Percentiles rank a stretch among this genome's conserved stretches.
phyloP scores from a whole-genome alignment of 2,888 invertebrate genomes.

The Lasioglossum lativentre region DNA sequence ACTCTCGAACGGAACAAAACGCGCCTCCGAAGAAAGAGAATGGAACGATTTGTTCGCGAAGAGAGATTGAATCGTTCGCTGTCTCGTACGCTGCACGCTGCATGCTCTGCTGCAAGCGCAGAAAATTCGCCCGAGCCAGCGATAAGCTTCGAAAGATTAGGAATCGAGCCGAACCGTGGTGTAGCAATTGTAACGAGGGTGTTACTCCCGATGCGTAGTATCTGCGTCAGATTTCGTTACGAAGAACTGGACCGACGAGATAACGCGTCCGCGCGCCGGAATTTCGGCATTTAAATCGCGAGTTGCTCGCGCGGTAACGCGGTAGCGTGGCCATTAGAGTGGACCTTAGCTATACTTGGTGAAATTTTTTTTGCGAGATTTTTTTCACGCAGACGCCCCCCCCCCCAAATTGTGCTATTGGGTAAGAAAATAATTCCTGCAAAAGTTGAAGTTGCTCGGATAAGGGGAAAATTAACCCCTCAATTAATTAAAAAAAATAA shows the following conservation, averaged over 20 bases:
- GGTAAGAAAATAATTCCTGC: too few species aligned
- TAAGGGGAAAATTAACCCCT: too few species aligned
- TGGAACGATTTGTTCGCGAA: background rate
- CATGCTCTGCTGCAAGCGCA: background rate
- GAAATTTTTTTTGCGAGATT: too few species aligned
- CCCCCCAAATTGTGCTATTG: too few species aligned
- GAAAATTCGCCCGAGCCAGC: background rate
- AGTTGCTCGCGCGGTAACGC: background rate
- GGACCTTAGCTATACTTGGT: too few species aligned
- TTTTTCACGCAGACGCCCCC: too few species aligned
- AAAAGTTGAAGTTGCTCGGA: too few species aligned
- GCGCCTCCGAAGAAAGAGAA: background rate
- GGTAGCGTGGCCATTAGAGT: too few species aligned
- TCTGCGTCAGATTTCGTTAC: background rate
- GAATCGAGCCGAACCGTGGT: background rate
- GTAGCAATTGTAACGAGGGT: background rate
- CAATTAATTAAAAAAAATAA: too few species aligned
- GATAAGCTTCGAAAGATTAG: conserved; percentile 9
- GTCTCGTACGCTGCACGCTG: background rate
- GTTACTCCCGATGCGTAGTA: background rate
- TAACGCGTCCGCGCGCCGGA: background rate
- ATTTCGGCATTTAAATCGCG: conserved; percentile 3
- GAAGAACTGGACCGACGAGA: background rate
- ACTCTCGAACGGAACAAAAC: background rate
- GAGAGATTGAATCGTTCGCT: background rate